Conservation (phyloP, 2,888 invertebrate species). For the Globia sparganii region DNA sequence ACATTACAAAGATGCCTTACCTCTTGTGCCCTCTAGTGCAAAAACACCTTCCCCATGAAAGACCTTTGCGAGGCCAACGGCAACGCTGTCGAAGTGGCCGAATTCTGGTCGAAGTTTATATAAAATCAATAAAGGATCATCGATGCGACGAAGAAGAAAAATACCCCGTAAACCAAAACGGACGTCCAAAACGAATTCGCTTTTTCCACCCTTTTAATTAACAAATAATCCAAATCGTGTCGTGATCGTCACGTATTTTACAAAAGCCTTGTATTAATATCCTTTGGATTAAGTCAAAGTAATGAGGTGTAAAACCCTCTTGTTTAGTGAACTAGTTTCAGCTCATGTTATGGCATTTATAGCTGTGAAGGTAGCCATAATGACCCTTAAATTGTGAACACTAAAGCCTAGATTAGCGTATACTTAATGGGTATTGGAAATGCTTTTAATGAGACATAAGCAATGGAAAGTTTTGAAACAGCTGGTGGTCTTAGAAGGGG, state of each 20-base stretch:
- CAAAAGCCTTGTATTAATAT: constrained; percentile 67
- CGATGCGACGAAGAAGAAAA: background rate
- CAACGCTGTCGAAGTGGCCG: too few relatives aligned
- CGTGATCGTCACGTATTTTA: constrained; percentile 66
- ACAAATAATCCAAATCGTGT: constrained; percentile 54
- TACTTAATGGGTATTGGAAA: constrained; percentile 59
- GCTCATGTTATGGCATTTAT: constrained; percentile 66
- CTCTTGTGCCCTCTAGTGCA: too few relatives aligned
- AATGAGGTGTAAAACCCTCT: constrained; percentile 84
- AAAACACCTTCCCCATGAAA: too few relatives aligned
- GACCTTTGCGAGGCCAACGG: too few relatives aligned
- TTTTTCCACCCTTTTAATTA: constrained; percentile 1
- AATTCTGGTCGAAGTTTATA: too few relatives aligned
- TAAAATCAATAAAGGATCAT: too few relatives aligned
- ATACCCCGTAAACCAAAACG: background rate
- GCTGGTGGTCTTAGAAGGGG: constrained; percentile 23
- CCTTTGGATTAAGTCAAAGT: constrained; percentile 78
- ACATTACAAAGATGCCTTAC: too few relatives aligned
- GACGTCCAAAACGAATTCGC: background rate
- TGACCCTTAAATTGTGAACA: constrained; percentile 45
- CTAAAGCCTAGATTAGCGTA: constrained; percentile 55
- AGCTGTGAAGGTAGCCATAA: constrained; percentile 44
- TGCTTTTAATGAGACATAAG: constrained; percentile 58
- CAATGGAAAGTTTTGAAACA: constrained; percentile 49
- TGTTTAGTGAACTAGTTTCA: constrained; percentile 83